Conservation (phyloP, 2,797 vertebrate species). For the Syngnathus rostellatus region DNA sequence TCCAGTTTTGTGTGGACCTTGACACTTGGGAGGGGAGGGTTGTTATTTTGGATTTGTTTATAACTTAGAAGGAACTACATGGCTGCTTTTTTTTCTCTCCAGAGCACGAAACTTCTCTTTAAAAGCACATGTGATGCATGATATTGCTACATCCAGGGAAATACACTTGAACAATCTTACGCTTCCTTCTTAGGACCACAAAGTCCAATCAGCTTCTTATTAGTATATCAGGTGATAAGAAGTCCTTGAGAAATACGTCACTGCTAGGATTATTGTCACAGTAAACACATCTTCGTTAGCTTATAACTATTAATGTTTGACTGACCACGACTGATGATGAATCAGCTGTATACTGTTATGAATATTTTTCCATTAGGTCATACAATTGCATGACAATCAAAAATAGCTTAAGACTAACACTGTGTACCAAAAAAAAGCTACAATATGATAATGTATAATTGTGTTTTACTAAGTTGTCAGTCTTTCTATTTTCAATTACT, state of each 20-base stretch:
- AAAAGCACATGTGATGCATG: neutral
- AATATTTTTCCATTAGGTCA: constrained; percentile 22
- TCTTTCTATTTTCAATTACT: neutral
- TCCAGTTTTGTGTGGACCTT: constrained; percentile 47
- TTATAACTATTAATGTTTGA: constrained; percentile 15
- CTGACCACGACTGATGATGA: neutral
- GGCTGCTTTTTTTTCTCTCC: neutral
- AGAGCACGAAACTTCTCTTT: neutral
- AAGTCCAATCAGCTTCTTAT: constrained; percentile 26
- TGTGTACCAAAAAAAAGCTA: constrained; percentile 12
- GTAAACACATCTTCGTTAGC: neutral
- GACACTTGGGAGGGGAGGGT: constrained; percentile 37
- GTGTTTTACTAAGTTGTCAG: neutral
- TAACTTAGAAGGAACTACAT: constrained; percentile 24
- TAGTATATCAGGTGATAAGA: constrained; percentile 39
- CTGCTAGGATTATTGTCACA: neutral
- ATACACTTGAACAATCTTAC: constrained; percentile 9
- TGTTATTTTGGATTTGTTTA: constrained; percentile 35
- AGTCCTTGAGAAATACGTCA: constrained; percentile 27
- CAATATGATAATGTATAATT: neutral
- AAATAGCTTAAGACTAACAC: constrained; percentile 20
- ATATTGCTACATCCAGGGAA: constrained; percentile 2
- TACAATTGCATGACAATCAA: neutral
- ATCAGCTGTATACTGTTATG: neutral
- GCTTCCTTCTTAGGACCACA: constrained; percentile 24